These are phyloP conservation scores for Drosophila multiciliata DNA, from an alignment of 2,888 invertebrate genomes.

Conservation along the genomic window DNA sequence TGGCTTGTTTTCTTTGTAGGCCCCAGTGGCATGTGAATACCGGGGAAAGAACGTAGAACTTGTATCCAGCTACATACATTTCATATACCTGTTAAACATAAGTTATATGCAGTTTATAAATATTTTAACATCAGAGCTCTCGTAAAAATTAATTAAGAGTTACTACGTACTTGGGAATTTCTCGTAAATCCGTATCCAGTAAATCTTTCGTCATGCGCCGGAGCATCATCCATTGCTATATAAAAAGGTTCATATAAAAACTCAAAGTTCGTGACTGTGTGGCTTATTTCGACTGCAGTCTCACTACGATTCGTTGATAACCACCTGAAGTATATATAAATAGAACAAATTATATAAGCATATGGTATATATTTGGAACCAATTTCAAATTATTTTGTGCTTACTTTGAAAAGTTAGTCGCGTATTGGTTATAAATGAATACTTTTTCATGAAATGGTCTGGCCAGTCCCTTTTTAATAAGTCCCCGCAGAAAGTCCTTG, in stretches of 20 bases:
- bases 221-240: constrained; percentile 92
- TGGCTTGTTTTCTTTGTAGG: constrained; percentile 90
- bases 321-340: constrained; percentile 61
- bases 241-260: constrained; percentile 97
- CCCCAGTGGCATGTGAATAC: constrained; percentile 97
- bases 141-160: background rate
- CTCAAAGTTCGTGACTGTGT: constrained; percentile 93
- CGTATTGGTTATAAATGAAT: constrained; percentile 96
- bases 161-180: constrained; percentile 91
- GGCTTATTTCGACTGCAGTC: constrained; percentile 90
- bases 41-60: constrained; percentile 94
- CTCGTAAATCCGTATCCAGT: constrained; percentile 96
- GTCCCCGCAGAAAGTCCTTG: constrained; percentile 90
- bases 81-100: constrained; percentile 91
- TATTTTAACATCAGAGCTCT: background rate
- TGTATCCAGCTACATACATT: constrained; percentile 95
- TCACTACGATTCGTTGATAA: constrained; percentile 72
- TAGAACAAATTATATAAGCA: background rate
- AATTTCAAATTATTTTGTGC: constrained; percentile 5
- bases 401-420: constrained; percentile 94
- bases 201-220: constrained; percentile 94
- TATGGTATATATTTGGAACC: background rate
- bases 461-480: constrained; percentile 92
- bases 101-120: background rate
- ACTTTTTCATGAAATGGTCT: constrained; percentile 96